These are phyloP conservation scores for Achroia grisella DNA, from an alignment of 1,140 invertebrate genomes.

Conservation along the genomic window DNA sequence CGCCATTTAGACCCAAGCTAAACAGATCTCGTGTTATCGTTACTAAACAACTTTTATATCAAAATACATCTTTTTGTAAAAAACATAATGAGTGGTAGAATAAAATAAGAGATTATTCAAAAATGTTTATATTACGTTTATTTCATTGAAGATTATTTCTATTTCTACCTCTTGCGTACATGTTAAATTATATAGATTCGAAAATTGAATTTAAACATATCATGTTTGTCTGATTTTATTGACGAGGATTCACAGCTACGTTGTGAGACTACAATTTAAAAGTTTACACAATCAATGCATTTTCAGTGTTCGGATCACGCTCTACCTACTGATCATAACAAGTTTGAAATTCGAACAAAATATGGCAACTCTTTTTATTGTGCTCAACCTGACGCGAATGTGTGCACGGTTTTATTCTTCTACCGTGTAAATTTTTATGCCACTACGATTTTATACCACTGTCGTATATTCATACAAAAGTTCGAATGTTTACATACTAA, in stretches of 20 bases:
- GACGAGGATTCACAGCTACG: conserved; percentile 3
- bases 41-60: too few species aligned
- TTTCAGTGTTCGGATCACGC: conserved; percentile 21
- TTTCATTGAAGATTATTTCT: too few species aligned
- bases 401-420: conserved; percentile 25
- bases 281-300: conserved; percentile 35
- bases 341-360: conserved; percentile 33
- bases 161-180: too few species aligned
- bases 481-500: not conserved
- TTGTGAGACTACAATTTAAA: conserved; percentile 25
- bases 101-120: too few species aligned
- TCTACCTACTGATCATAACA: conserved; percentile 37
- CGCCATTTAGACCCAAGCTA: too few species aligned
- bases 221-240: conserved; percentile 12
- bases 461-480: conserved; percentile 27
- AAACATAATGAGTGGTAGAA: too few species aligned
- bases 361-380: conserved; percentile 43
- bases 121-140: too few species aligned
- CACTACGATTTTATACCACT: conserved; percentile 24
- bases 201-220: conserved; percentile 1
- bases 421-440: conserved; percentile 36
- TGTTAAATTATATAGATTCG: too few species aligned
- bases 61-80: too few species aligned
- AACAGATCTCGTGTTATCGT: too few species aligned
- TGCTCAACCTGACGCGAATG: conserved; percentile 10